Evolutionary conservation across 1,140 invertebrate genomes (phyloP).

Genomic region (Geopemphigus sp.): DNA sequence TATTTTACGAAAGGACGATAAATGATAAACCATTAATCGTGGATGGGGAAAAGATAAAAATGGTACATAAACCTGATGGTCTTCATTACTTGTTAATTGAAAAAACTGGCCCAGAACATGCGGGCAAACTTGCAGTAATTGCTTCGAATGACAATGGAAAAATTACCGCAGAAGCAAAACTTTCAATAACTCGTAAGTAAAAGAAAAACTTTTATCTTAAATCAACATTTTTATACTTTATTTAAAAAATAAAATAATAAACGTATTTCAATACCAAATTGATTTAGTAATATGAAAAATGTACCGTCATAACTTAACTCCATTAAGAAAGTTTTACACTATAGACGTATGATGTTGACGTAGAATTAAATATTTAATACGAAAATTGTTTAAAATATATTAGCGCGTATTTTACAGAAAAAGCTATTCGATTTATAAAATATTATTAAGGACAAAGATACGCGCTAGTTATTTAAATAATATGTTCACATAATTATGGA

Average conservation of each 20-base stretch:
- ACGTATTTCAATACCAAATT: not conserved
- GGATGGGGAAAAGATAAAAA: constrained; percentile 67
- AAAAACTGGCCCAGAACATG: constrained; percentile 66
- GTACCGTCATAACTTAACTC: not conserved
- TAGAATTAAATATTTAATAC: no score
- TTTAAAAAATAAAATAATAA: not conserved
- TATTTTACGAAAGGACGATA: constrained; percentile 59
- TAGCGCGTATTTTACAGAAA: no score
- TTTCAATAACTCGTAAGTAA: constrained; percentile 61
- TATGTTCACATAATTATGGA: not conserved
- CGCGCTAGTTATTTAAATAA: not conserved
- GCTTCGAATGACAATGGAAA: constrained; percentile 75
- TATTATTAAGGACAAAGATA: no score
- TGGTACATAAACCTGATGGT: constrained; percentile 67
- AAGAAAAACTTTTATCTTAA: not conserved
- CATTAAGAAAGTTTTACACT: not conserved
- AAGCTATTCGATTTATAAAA: no score
- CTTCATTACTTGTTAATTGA: constrained; percentile 67
- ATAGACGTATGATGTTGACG: no score
- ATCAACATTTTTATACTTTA: not conserved
- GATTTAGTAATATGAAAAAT: not conserved
- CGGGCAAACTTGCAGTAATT: constrained; percentile 71
- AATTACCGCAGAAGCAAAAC: constrained; percentile 65
- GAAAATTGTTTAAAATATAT: no score
- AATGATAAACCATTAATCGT: constrained; percentile 74